Percentiles rank a stretch among this genome's conserved stretches.
Evolutionary conservation across 2,113 vertebrate species (phyloP).

Genomic region (Brachirus orientalis): DNA sequence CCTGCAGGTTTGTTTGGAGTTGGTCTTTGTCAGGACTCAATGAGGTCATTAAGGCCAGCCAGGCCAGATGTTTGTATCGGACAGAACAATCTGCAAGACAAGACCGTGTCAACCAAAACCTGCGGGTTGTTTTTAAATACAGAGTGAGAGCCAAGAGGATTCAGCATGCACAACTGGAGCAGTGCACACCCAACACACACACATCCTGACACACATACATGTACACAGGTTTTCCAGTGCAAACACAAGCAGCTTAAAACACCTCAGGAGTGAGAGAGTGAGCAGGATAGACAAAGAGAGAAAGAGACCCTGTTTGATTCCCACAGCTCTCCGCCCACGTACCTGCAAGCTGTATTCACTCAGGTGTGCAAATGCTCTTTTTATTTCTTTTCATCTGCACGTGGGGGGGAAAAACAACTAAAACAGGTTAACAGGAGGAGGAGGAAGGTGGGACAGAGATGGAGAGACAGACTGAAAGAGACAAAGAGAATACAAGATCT

Average conservation of each 20-base stretch:
- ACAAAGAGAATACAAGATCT: constrained; percentile 62
- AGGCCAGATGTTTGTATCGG: constrained; percentile 54
- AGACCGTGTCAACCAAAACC: constrained; percentile 51
- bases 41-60: constrained; percentile 54
- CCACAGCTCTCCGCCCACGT: constrained; percentile 69
- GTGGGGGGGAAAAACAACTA: constrained; percentile 8
- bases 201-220: background rate
- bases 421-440: constrained; percentile 40
- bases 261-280: constrained; percentile 59
- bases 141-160: constrained; percentile 23
- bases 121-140: constrained; percentile 51
- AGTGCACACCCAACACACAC: too few relatives aligned
- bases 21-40: constrained; percentile 25
- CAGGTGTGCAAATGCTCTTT: constrained; percentile 73
- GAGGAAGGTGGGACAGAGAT: constrained; percentile 42
- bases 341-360: constrained; percentile 66
- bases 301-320: constrained; percentile 64
- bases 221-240: constrained; percentile 55
- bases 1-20: constrained; percentile 59
- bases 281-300: constrained; percentile 43
- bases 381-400: constrained; percentile 56
- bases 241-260: constrained; percentile 63
- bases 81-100: constrained; percentile 58
- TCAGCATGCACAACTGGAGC: too few relatives aligned
- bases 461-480: constrained; percentile 26